Base-by-base conservation (phyloP, 2,888 invertebrate species). In the Orthosia gothica region DNA sequence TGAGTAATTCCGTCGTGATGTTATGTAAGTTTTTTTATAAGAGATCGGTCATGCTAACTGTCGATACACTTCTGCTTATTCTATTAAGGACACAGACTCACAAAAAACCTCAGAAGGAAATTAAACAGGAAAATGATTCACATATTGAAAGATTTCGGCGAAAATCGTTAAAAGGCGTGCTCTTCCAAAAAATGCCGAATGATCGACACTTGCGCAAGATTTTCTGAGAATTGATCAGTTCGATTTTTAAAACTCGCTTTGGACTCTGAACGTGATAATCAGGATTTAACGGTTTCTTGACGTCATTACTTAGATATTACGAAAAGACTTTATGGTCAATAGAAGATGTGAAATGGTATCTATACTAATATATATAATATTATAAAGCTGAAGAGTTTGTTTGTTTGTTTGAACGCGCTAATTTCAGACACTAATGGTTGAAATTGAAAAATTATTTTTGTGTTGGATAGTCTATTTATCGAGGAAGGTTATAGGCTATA, bases 51-150 rank as follows among this genome's bases (percentile, higher is more conserved):
- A 49, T 1, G 7, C n/a, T 18, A 13, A 57, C 13, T 47, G n/a
- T 13, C 47, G 4, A 49, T 49, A 66, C 58, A 70, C 18, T 69
- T 64, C 74, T 74, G 49, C 13, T 67, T 16, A 70, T 70, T 67
- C 16, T 58, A 26, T 11, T 57, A 59, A 50, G 58, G 50, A 57
- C 20, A 58, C 45, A 9, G 26, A 11, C 16, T 26, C 12, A 26
- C 18, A 26, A n/a, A 20, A 45, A 61, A 26, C 1, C n/a, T 16
- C 12, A 16, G 5, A 16, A 9, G 23, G 7, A 54, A 50, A 58
- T 74, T 5, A 47, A 82, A 47, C 82, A 82, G 81, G 81, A 82
- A 82, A 82, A 82, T 57, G 0, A 40, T 47, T 52, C 2, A 3
- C 11, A 47, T 40, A 23, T 49, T 63, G 15, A 59, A 81, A 45